Percentiles rank a stretch among this genome's conserved stretches.
Evolutionary conservation across 2,888 invertebrate species (phyloP).

Genomic region (Xanthia icteritia): DNA sequence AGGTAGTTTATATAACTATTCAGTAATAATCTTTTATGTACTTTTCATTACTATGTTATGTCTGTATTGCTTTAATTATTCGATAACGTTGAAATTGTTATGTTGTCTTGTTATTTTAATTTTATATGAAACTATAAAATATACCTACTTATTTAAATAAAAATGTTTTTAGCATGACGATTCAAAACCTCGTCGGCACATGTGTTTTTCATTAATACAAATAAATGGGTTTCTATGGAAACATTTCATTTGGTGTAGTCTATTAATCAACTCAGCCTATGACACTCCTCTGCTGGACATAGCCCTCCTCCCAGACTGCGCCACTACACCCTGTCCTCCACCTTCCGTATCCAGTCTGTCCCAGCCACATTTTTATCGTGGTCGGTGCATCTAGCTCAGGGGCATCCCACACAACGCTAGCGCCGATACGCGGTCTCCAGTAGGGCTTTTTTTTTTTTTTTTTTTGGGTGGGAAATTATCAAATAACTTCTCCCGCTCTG

Average conservation of each 20-base stretch:
- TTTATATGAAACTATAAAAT: neutral
- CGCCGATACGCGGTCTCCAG: neutral
- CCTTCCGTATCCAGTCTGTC: neutral
- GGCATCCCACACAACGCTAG: neutral
- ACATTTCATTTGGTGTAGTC: neutral
- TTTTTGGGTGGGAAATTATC: too few species aligned
- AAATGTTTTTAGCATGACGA: neutral
- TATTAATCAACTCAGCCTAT: neutral
- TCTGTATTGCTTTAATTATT: neutral
- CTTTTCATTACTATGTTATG: neutral
- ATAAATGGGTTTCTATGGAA: too few species aligned
- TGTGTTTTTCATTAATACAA: neutral
- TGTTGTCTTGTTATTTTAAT: neutral
- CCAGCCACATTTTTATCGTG: neutral
- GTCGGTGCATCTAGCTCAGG: neutral
- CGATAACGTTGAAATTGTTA: constrained; percentile 10
- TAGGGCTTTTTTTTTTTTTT: too few species aligned
- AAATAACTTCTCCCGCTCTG: too few species aligned
- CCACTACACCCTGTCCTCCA: neutral
- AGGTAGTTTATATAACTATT: neutral
- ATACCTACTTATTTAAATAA: too few species aligned
- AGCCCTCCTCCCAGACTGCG: neutral
- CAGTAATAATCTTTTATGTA: constrained; percentile 10
- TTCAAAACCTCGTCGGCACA: too few species aligned
- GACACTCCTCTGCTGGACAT: neutral